Evolutionary conservation across 2,113 vertebrate species (phyloP), one percentile per base, ranked within the genome.

Genomic region (Drymodes brunneopygia): DNA sequence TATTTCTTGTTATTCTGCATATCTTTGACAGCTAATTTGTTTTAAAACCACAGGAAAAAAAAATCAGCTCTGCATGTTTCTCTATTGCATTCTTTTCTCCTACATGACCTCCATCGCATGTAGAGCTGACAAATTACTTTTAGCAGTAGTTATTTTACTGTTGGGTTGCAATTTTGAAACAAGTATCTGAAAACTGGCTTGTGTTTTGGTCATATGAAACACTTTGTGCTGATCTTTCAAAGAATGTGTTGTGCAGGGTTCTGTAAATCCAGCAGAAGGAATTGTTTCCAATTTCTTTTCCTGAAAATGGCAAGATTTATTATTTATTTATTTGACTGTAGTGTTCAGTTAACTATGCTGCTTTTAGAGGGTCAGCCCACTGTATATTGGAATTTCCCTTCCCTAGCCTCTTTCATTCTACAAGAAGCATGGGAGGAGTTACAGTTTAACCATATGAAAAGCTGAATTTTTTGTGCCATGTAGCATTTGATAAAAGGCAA

Each of bases 1-100:
- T 88, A 71, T 83, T 94, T 90, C 84, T 95, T 88, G 73, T 86
- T 95, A 81, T 78, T 92, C 62, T 94, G 51, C 57, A 73, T 92
- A 93, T 93, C 79, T 81, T 35, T 84, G 88, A 56, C 92, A 92
- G 83, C 82, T 97, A 75, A 79, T 94, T 86, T 93, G 45, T 94
- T 94, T 94, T 69, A 95, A 93, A 93, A 95, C 72, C 73, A 38
- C 88, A 86, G 69, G 66, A 82, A 92, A 50, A 82, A 92, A 50
- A 90, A 83, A 36, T 62, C 22, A 85, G 36, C 94, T 85, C 72
- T 58, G 53, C 69, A 19, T 89, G 62, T 86, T 96, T 86, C 74
- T 87, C 17, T 60, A 15, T 81, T 82, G 56, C 67, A 57, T 92
- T 90, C 65, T 93, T 95, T 91, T 81, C 86, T 89, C 56, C 64